phyloP scores from a whole-genome alignment of 2,888 invertebrate species.

The Ectobius pallidus region DNA sequence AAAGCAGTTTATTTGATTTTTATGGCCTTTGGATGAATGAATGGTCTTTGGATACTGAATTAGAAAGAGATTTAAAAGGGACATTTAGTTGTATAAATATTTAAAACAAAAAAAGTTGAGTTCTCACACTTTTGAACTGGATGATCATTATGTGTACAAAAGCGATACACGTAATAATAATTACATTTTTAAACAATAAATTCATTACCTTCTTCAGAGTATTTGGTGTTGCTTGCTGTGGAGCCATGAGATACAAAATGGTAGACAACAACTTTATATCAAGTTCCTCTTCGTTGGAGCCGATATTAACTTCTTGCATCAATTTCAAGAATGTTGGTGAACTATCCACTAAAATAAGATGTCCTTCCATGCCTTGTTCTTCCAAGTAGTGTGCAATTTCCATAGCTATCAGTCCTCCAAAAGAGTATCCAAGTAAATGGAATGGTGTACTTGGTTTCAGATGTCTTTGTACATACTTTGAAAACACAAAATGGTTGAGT shows the following conservation, averaged over 20 bases:
- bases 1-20: too few species aligned
- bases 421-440: conserved; percentile 87
- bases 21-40: too few species aligned
- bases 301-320: conserved; percentile 45
- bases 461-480: conserved; percentile 6
- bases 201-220: background rate
- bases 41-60: too few species aligned
- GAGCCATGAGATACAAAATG: conserved; percentile 48
- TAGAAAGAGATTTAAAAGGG: too few species aligned
- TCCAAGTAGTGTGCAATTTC: conserved; percentile 78
- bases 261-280: conserved; percentile 65
- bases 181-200: too few species aligned
- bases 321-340: conserved; percentile 68
- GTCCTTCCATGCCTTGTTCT: conserved; percentile 65
- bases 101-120: too few species aligned
- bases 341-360: conserved; percentile 81
- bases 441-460: conserved; percentile 60
- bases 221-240: background rate
- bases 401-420: conserved; percentile 77
- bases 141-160: too few species aligned
- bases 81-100: too few species aligned
- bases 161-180: too few species aligned
- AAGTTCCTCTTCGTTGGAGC: conserved; percentile 57
- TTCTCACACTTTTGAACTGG: too few species aligned
- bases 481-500: background rate